Conservation (phyloP, 53 echinoderm and acorn worm genomes). For the Stichopus horrens region DNA sequence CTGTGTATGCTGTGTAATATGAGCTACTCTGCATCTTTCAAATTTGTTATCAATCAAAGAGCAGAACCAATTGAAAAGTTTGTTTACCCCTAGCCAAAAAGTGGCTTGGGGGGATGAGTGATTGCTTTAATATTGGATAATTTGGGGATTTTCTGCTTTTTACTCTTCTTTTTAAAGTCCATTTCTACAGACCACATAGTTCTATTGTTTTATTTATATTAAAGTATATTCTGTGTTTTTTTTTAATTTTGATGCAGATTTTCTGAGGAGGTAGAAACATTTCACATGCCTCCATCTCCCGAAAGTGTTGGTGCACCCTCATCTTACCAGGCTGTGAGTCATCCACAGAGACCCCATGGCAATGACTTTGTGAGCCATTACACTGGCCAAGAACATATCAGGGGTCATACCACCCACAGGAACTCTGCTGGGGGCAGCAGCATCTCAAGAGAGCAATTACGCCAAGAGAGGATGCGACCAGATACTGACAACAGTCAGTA, state of each 20-base stretch:
- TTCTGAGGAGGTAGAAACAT: constrained; percentile 18
- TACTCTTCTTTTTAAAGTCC: too few relatives aligned
- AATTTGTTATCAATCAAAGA: too few relatives aligned
- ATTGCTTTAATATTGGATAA: too few relatives aligned
- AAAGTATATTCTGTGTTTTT: not conserved
- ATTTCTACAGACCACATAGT: too few relatives aligned
- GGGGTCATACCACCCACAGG: not conserved
- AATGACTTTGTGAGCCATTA: constrained; percentile 14
- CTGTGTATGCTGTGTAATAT: too few relatives aligned
- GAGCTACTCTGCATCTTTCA: too few relatives aligned
- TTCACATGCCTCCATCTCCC: constrained; percentile 32
- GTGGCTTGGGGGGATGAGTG: too few relatives aligned
- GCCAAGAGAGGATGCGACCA: not conserved
- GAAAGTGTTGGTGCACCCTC: constrained; percentile 4
- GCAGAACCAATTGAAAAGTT: too few relatives aligned
- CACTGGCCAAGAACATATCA: constrained; percentile 16
- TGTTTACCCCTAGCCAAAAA: too few relatives aligned
- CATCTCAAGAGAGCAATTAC: not conserved
- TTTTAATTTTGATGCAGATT: not conserved
- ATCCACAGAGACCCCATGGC: not conserved
- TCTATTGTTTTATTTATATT: too few relatives aligned
- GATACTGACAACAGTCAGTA: constrained; percentile 2
- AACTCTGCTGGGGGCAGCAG: not conserved
- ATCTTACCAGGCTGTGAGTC: not conserved
- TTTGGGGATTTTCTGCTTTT: too few relatives aligned